Percentiles rank a stretch among this genome's conserved stretches.
These are phyloP conservation scores for Ammodytes marinus DNA, from an alignment of 2,113 vertebrate genomes.

Conservation along the genomic window DNA sequence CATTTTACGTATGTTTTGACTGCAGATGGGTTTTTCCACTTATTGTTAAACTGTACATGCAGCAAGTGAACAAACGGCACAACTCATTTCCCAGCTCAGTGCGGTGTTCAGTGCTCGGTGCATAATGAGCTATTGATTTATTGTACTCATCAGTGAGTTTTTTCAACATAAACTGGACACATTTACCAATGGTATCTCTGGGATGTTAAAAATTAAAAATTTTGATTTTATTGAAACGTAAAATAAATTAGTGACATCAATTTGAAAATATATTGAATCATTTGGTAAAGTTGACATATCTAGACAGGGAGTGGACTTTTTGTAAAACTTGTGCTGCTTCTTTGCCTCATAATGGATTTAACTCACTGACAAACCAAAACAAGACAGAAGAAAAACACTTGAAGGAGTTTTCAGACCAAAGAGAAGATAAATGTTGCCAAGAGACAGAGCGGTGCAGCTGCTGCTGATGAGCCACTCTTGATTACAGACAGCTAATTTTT, in stretches of 20 bases:
- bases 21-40: constrained; percentile 45
- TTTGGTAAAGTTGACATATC: too few relatives aligned
- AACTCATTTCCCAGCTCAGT: constrained; percentile 63
- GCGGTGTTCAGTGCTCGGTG: constrained; percentile 47
- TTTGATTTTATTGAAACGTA: background rate
- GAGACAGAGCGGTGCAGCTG: constrained; percentile 17
- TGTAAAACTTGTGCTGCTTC: background rate
- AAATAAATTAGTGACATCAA: constrained; percentile 14
- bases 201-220: constrained; percentile 12
- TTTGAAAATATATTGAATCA: background rate
- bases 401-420: constrained; percentile 10
- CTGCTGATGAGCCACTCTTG: constrained; percentile 13
- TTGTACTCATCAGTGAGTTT: constrained; percentile 58
- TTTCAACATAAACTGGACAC: constrained; percentile 57
- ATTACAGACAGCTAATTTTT: constrained; percentile 33
- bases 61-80: constrained; percentile 38
- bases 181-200: constrained; percentile 47
- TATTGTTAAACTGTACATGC: constrained; percentile 61
- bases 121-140: constrained; percentile 74
- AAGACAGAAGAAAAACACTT: constrained; percentile 33
- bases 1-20: constrained; percentile 22
- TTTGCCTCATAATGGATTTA: background rate
- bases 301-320: background rate
- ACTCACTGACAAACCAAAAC: background rate
- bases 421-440: background rate